Conservation (phyloP, 2,888 invertebrate genomes). For the Vanessa cardui region DNA sequence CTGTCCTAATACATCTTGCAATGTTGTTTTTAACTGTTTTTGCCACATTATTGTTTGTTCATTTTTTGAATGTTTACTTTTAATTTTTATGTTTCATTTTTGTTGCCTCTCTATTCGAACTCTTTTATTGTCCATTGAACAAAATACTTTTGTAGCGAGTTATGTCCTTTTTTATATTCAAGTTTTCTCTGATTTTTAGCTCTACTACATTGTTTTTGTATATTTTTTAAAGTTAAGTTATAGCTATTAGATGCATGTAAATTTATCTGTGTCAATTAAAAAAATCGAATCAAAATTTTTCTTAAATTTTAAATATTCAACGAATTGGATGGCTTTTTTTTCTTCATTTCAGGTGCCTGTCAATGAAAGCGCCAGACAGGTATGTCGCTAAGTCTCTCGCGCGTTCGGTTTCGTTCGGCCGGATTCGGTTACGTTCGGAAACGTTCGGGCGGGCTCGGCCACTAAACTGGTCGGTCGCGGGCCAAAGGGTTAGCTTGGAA, state of each 20-base stretch:
- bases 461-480: constrained; percentile 64
- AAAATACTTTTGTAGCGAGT: constrained; percentile 22
- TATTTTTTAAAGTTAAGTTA: neutral
- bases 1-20: constrained; percentile 83
- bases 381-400: constrained; percentile 81
- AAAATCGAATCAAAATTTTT: constrained; percentile 56
- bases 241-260: constrained; percentile 66
- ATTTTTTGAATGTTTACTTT: constrained; percentile 77
- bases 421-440: constrained; percentile 75
- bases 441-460: constrained; percentile 72
- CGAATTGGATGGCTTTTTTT: constrained; percentile 85
- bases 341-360: constrained; percentile 89
- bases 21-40: constrained; percentile 82
- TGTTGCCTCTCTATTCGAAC: constrained; percentile 43
- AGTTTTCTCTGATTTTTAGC: constrained; percentile 29
- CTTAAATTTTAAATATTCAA: constrained; percentile 82
- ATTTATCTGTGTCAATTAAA: constrained; percentile 76
- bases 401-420: constrained; percentile 78
- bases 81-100: constrained; percentile 72
- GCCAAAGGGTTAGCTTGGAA: constrained; percentile 80
- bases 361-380: constrained; percentile 89
- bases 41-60: constrained; percentile 78
- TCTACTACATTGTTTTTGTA: constrained; percentile 23
- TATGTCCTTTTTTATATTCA: constrained; percentile 24
- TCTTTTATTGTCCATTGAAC: constrained; percentile 50